phyloP scores from a whole-genome alignment of 2,113 vertebrate genomes.

The Chiloscyllium plagiosum region DNA sequence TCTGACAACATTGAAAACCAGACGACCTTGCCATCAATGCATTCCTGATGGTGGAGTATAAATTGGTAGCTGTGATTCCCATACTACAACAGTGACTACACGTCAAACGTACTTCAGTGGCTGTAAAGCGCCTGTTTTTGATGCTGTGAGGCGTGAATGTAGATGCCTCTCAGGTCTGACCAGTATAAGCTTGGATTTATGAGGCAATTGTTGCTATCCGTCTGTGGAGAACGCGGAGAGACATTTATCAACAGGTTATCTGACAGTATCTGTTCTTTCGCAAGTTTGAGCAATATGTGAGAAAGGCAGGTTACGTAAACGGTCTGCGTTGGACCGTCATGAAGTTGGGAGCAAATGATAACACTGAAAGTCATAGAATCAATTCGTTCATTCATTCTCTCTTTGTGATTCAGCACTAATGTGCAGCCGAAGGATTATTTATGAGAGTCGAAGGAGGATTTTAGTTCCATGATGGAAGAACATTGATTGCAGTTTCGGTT shows the following conservation, averaged over 20 bases:
- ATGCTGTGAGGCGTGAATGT: not conserved
- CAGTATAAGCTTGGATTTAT: not conserved
- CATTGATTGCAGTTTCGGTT: not conserved
- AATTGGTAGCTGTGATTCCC: not conserved
- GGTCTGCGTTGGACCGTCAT: not conserved
- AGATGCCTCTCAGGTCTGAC: not conserved
- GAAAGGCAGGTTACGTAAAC: not conserved
- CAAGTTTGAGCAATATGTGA: not conserved
- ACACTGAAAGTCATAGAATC: not conserved
- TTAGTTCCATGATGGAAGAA: not conserved
- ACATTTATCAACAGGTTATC: not conserved
- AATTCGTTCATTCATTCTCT: not conserved
- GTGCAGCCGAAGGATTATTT: not conserved
- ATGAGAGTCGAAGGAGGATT: not conserved
- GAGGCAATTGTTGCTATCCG: not conserved
- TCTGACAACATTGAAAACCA: too few species aligned
- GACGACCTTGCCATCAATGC: not conserved
- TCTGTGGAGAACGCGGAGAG: not conserved
- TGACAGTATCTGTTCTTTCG: not conserved
- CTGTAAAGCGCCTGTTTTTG: not conserved
- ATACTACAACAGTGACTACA: too few species aligned
- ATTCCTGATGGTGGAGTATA: not conserved
- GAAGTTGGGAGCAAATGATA: not conserved
- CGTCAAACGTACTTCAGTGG: not conserved
- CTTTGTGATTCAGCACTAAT: not conserved